Conservation (phyloP, 1,140 invertebrate genomes). For the Neoseiulus cucumeris region DNA sequence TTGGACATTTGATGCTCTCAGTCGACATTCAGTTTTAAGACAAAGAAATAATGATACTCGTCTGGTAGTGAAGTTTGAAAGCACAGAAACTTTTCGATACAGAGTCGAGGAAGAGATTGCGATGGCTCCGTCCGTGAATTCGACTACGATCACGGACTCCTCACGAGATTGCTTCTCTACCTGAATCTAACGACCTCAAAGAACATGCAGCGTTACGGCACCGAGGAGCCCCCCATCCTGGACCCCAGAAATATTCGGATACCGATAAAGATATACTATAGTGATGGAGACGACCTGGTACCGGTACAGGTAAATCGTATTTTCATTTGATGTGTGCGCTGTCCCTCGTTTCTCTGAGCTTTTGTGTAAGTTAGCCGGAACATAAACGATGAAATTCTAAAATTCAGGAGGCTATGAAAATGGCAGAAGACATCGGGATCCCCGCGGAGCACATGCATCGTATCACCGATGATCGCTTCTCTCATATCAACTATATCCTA, state of each 20-base stretch:
- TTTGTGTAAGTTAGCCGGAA: no score
- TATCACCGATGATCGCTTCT: background rate
- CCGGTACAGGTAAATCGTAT: background rate
- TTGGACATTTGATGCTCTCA: background rate
- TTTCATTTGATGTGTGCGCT: background rate
- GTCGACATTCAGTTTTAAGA: background rate
- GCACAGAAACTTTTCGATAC: no score
- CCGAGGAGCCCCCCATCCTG: background rate
- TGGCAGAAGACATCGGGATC: background rate
- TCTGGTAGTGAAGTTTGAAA: no score
- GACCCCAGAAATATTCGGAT: background rate
- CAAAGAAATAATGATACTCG: no score
- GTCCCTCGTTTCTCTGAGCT: no score
- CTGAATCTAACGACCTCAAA: background rate
- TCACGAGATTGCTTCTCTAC: background rate
- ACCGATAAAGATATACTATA: background rate
- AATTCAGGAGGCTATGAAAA: background rate
- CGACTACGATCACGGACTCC: background rate
- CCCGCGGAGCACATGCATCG: background rate
- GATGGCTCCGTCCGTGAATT: background rate
- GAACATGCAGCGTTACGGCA: background rate
- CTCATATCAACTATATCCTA: background rate
- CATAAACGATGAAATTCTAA: no score
- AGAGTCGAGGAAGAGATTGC: background rate
- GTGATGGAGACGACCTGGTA: conserved; percentile 5